Conservation (phyloP, 2,113 vertebrate genomes). For the Hypomesus transpacificus region DNA sequence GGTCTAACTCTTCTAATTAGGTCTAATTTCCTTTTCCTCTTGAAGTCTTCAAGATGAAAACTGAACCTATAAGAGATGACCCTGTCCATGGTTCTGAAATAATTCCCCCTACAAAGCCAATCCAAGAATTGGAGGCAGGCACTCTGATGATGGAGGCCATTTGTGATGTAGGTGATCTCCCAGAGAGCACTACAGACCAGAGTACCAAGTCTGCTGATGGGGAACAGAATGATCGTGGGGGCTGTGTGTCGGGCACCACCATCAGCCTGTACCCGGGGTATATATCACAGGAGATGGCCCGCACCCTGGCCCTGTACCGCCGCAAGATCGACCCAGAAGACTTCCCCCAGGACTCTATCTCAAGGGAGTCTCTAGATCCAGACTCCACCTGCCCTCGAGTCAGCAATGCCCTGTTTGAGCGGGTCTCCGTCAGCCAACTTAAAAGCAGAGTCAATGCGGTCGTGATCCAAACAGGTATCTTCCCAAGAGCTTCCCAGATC, state of each 20-base stretch:
- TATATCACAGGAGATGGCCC: background rate
- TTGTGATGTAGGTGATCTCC: background rate
- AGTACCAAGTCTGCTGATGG: background rate
- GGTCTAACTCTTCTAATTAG: background rate
- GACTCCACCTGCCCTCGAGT: background rate
- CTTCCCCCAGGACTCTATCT: background rate
- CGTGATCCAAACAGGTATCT: constrained; percentile 1
- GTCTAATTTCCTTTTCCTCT: background rate
- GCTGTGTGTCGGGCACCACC: constrained; percentile 1
- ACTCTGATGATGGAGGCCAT: background rate
- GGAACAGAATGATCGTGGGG: background rate
- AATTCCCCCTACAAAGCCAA: background rate
- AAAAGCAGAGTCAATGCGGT: background rate
- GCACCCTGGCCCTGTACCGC: constrained; percentile 1
- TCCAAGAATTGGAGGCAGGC: background rate
- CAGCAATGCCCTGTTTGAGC: constrained; percentile 12
- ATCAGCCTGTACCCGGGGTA: constrained; percentile 3
- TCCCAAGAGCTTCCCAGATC: constrained; percentile 13
- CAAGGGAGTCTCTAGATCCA: background rate
- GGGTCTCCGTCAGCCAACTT: background rate
- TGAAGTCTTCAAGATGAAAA: background rate
- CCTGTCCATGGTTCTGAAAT: constrained; percentile 10
- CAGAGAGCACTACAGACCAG: too few relatives aligned
- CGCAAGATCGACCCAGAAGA: background rate
- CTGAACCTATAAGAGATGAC: background rate